phyloP scores from a whole-genome alignment of 2,113 vertebrate species.

The Poeciliopsis turrubarensis region DNA sequence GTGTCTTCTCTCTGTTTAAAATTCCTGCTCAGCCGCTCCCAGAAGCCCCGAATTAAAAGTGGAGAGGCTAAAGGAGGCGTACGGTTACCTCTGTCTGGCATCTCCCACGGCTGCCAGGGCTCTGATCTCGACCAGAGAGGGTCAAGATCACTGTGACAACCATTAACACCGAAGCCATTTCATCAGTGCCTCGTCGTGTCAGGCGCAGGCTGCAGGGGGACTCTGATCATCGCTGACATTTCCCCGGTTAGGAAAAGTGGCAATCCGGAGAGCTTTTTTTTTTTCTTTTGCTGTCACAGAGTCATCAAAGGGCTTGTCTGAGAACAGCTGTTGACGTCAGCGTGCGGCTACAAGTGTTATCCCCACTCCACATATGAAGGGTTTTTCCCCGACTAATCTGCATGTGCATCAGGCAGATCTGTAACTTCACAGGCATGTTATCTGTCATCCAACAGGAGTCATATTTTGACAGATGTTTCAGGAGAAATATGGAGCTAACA shows the following conservation, averaged over 20 bases:
- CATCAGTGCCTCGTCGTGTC: constrained; percentile 58
- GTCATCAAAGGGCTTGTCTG: constrained; percentile 76
- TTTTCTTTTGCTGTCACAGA: constrained; percentile 63
- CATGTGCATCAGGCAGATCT: constrained; percentile 45
- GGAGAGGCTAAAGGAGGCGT: constrained; percentile 36
- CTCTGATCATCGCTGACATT: constrained; percentile 68
- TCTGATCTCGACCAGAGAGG: constrained; percentile 62
- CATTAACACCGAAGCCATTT: constrained; percentile 69
- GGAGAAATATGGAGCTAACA: neutral
- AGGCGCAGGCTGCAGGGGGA: constrained; percentile 49
- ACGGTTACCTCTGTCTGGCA: constrained; percentile 66
- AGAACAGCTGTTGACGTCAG: constrained; percentile 77
- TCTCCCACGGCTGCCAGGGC: constrained; percentile 46
- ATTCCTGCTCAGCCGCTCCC: constrained; percentile 66
- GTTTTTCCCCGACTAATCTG: constrained; percentile 37
- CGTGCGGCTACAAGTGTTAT: constrained; percentile 64
- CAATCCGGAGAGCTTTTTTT: constrained; percentile 48
- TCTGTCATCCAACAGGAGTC: constrained; percentile 30
- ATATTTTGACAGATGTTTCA: constrained; percentile 19
- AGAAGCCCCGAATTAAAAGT: constrained; percentile 42
- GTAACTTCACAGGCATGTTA: constrained; percentile 54
- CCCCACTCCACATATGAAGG: constrained; percentile 47
- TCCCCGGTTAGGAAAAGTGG: constrained; percentile 67
- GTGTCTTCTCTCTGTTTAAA: constrained; percentile 69
- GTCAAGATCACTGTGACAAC: constrained; percentile 69